Conservation (phyloP, 2,888 invertebrate genomes). For the Steinernema hermaphroditum region DNA sequence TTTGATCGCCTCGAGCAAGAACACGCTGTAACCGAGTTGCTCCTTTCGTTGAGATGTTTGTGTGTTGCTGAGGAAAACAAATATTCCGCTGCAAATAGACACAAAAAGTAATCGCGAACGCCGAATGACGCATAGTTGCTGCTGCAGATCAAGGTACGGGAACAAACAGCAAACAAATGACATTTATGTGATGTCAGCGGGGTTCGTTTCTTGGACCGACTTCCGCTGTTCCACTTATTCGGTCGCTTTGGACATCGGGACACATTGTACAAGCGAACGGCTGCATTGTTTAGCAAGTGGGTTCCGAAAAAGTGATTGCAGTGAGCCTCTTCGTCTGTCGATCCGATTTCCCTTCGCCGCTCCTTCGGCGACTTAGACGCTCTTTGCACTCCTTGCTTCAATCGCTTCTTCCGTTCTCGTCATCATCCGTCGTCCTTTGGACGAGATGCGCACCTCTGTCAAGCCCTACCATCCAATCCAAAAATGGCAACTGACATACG, state of each 20-base stretch:
- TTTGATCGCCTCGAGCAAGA: constrained; percentile 12
- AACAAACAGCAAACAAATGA: not conserved
- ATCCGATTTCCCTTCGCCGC: too few relatives aligned
- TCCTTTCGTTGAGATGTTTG: not conserved
- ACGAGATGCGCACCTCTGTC: not conserved
- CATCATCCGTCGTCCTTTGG: not conserved
- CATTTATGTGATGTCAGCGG: too few relatives aligned
- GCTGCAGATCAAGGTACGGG: constrained; percentile 5
- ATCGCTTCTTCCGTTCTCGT: constrained; percentile 13
- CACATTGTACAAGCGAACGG: too few relatives aligned
- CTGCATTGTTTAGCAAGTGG: too few relatives aligned
- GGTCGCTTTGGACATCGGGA: too few relatives aligned
- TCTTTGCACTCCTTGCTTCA: not conserved
- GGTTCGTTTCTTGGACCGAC: too few relatives aligned
- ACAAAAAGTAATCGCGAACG: not conserved
- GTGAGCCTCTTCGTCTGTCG: too few relatives aligned
- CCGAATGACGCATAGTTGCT: not conserved
- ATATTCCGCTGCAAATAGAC: constrained; percentile 9
- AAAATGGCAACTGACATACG: not conserved
- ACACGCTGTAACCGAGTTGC: not conserved
- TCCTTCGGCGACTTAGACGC: constrained; percentile 1
- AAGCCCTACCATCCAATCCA: not conserved
- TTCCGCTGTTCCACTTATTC: too few relatives aligned
- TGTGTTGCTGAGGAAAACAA: not conserved
- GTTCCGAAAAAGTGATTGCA: too few relatives aligned